Evolutionary conservation across 2,888 invertebrate species (phyloP).

Genomic region (Philaethria dido): DNA sequence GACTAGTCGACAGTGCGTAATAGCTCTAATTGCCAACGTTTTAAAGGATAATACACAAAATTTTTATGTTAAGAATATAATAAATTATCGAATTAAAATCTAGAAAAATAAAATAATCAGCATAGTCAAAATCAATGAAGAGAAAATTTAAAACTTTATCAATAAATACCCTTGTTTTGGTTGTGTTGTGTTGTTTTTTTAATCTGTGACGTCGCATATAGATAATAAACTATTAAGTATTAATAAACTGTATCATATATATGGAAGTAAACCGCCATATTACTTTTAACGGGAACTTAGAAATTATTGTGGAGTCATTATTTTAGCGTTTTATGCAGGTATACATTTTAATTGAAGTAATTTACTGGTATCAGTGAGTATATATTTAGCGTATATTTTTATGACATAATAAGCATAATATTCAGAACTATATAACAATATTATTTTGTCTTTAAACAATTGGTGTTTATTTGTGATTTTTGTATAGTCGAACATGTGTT

Average conservation of each 20-base stretch:
- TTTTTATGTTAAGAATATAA: too few species aligned
- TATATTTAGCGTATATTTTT: background rate
- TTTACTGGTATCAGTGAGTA: background rate
- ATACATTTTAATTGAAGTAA: background rate
- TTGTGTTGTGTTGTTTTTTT: too few species aligned
- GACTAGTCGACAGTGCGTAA: too few species aligned
- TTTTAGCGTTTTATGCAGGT: background rate
- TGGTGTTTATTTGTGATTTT: slow-evolving; percentile 10
- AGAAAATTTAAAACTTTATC: too few species aligned
- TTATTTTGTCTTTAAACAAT: background rate
- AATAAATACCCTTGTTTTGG: background rate
- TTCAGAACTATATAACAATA: background rate
- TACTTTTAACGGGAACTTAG: slow-evolving; percentile 4
- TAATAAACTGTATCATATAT: slow-evolving; percentile 23
- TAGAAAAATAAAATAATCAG: too few species aligned
- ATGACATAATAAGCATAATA: background rate
- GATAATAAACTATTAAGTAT: background rate
- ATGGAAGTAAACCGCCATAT: slow-evolving; percentile 65
- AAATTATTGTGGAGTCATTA: slow-evolving; percentile 12
- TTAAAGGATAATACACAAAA: too few species aligned
- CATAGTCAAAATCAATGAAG: too few species aligned
- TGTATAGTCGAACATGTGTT: slow-evolving; percentile 16
- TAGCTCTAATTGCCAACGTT: too few species aligned
- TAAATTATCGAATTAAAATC: too few species aligned
- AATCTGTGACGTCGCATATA: background rate